Conservation (phyloP, 1,140 invertebrate species). For the Branchinecta lynchi region DNA sequence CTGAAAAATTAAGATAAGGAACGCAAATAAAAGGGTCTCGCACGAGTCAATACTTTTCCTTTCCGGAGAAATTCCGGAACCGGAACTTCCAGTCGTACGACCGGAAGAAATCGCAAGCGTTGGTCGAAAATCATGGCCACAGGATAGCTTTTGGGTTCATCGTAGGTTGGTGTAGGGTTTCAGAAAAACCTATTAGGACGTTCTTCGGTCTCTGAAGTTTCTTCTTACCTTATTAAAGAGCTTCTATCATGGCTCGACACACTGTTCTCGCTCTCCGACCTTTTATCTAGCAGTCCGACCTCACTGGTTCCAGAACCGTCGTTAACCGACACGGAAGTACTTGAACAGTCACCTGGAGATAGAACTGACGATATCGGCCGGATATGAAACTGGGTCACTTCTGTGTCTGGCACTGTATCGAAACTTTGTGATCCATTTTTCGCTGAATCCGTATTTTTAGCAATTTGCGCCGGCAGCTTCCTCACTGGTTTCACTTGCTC, state of each 20-base stretch:
- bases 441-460: too few species aligned
- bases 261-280: background rate
- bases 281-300: background rate
- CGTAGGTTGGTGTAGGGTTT: too few species aligned
- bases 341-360: background rate
- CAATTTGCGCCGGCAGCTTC: background rate
- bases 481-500: slow-evolving; percentile 44
- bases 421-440: background rate
- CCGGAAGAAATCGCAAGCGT: too few species aligned
- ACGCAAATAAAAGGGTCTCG: too few species aligned
- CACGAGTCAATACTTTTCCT: too few species aligned
- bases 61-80: too few species aligned
- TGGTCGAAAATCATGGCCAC: too few species aligned
- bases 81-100: too few species aligned
- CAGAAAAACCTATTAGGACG: too few species aligned
- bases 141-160: too few species aligned
- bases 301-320: background rate
- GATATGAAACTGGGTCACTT: background rate
- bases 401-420: background rate
- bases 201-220: background rate
- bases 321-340: background rate
- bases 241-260: background rate
- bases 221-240: background rate
- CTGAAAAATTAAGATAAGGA: too few species aligned
- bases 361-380: background rate